Evolutionary conservation across 2,888 invertebrate species (phyloP).

Genomic region (Troglohyphantes excavatus): DNA sequence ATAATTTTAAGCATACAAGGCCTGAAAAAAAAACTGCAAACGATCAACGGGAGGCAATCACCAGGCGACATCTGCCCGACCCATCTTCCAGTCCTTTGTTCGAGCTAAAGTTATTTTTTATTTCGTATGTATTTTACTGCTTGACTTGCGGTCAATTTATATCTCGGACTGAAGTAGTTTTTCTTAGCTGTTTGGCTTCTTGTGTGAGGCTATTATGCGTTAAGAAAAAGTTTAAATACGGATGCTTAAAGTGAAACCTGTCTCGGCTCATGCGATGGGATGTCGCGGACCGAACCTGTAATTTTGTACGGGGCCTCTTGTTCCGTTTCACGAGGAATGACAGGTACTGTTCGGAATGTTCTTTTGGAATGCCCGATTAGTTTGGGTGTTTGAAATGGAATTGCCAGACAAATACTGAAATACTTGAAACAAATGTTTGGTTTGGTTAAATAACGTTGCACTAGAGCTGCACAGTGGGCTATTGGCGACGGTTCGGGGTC

Average conservation of each 20-base stretch:
- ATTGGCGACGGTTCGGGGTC: too few species aligned
- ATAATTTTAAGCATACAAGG: slow-evolving; percentile 39
- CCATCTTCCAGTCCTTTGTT: slow-evolving; percentile 5
- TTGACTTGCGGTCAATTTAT: slow-evolving; percentile 3
- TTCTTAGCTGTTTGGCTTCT: background rate
- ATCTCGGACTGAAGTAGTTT: background rate
- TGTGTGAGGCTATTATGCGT: background rate
- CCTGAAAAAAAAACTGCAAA: slow-evolving; percentile 37
- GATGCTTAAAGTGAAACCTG: background rate
- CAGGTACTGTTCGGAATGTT: background rate
- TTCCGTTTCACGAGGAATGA: background rate
- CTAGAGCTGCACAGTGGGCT: too few species aligned
- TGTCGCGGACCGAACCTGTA: background rate
- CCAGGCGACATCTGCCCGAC: slow-evolving; percentile 15
- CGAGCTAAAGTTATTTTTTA: background rate
- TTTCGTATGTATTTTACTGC: background rate
- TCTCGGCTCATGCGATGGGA: background rate
- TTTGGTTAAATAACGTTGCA: too few species aligned
- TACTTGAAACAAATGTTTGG: too few species aligned
- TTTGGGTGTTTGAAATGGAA: background rate
- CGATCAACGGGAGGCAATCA: slow-evolving; percentile 21
- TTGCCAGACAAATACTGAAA: background rate
- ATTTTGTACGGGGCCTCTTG: background rate
- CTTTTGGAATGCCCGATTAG: background rate
- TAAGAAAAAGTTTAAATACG: slow-evolving; percentile 4